These are phyloP conservation scores for Sericinus montela DNA, from an alignment of 2,888 invertebrate species.

Conservation along the genomic window DNA sequence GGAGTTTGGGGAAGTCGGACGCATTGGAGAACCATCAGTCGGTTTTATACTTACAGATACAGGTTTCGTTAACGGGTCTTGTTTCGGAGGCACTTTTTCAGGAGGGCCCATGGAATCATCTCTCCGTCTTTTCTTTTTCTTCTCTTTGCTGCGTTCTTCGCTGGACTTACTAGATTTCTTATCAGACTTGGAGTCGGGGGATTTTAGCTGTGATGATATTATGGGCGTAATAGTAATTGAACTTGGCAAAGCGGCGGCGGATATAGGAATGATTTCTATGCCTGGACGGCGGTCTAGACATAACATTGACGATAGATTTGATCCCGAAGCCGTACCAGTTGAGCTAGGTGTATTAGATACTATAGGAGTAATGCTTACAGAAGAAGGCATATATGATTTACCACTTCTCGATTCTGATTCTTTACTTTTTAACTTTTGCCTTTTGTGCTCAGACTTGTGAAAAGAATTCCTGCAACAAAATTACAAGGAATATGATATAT, in stretches of 20 bases:
- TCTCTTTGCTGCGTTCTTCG: slow-evolving; percentile 78
- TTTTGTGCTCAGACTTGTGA: slow-evolving; percentile 79
- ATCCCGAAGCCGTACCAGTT: slow-evolving; percentile 81
- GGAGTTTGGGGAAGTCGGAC: slow-evolving; percentile 83
- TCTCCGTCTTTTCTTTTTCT: slow-evolving; percentile 87
- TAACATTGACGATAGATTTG: slow-evolving; percentile 79
- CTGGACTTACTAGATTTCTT: slow-evolving; percentile 67
- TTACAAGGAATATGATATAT: not conserved
- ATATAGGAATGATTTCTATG: slow-evolving; percentile 91
- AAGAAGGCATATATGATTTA: slow-evolving; percentile 73
- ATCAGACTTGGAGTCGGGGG: slow-evolving; percentile 68
- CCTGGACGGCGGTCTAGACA: slow-evolving; percentile 85
- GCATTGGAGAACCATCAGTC: slow-evolving; percentile 80
- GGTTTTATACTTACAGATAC: slow-evolving; percentile 87
- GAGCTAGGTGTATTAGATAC: slow-evolving; percentile 75
- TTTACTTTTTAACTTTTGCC: slow-evolving; percentile 80
- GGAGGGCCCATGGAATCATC: slow-evolving; percentile 91
- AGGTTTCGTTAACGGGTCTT: slow-evolving; percentile 84
- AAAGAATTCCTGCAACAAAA: slow-evolving; percentile 72
- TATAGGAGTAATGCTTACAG: slow-evolving; percentile 75
- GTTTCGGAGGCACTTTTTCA: slow-evolving; percentile 87
- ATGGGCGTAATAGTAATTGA: slow-evolving; percentile 94
- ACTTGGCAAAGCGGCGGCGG: slow-evolving; percentile 83
- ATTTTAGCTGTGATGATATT: slow-evolving; percentile 75
- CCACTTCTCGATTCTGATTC: slow-evolving; percentile 73